Percentiles rank a stretch among this genome's conserved stretches.
Evolutionary conservation across 2,113 vertebrate species (phyloP).

Genomic region (Potamarius usumacintae): DNA sequence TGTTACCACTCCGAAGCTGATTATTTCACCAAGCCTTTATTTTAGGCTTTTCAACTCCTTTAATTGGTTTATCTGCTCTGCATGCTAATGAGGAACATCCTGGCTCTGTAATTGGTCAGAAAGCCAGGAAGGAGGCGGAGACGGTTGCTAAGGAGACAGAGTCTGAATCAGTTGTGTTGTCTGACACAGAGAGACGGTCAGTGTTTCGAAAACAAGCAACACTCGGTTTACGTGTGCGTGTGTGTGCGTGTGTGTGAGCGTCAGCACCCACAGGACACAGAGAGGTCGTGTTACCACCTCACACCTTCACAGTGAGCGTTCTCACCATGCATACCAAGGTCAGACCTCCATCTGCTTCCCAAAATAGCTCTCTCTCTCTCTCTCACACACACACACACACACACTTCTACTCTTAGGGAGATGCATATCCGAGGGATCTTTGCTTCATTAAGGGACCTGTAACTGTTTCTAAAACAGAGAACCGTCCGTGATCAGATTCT

Average conservation of each 20-base stretch:
- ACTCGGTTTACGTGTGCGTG: conserved; percentile 8
- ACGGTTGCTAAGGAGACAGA: conserved; percentile 62
- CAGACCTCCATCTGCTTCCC: conserved; percentile 36
- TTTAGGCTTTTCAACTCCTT: conserved; percentile 2
- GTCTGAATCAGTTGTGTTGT: conserved; percentile 62
- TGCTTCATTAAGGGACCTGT: background rate
- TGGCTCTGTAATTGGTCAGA: conserved; percentile 60
- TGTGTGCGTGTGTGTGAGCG: background rate
- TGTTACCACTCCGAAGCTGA: too few relatives aligned
- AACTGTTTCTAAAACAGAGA: background rate
- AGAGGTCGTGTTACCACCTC: background rate
- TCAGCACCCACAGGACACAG: background rate
- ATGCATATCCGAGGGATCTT: background rate
- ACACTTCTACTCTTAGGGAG: background rate
- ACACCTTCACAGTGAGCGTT: conserved; percentile 18
- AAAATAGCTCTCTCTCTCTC: background rate
- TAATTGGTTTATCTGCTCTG: conserved; percentile 50
- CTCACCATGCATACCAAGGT: conserved; percentile 35
- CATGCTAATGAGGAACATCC: conserved; percentile 65
- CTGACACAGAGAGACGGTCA: conserved; percentile 11
- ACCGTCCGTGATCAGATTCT: background rate
- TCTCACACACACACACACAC: background rate
- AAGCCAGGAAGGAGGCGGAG: conserved; percentile 38
- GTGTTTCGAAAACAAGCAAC: background rate
- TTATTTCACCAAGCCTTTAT: conserved; percentile 16